Conservation (phyloP, 2,113 vertebrate genomes). For the Cathartes aura region DNA sequence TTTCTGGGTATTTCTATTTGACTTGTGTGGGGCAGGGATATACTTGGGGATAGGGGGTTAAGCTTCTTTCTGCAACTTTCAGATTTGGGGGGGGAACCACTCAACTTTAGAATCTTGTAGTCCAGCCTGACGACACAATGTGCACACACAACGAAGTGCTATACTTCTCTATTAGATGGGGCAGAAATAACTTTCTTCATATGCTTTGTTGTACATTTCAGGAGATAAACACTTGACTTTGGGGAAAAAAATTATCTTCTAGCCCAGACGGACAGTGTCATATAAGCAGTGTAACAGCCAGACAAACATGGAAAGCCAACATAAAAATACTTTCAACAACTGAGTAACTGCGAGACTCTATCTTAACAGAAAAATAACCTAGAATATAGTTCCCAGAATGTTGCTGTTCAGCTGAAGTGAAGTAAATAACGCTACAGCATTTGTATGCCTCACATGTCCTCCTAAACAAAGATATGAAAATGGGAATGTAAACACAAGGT, state of each 20-base stretch:
- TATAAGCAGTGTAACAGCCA: background rate
- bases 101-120: background rate
- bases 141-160: background rate
- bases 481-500: background rate
- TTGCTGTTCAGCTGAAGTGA: background rate
- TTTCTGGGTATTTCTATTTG: background rate
- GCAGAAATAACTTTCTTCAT: background rate
- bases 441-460: background rate
- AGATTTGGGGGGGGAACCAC: background rate
- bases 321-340: background rate
- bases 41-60: background rate
- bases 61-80: background rate
- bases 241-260: background rate
- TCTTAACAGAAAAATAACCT: background rate
- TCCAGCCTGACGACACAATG: background rate
- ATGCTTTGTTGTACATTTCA: background rate
- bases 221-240: background rate
- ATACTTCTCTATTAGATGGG: background rate
- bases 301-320: background rate
- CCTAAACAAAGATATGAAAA: background rate
- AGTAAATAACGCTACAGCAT: background rate
- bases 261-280: background rate
- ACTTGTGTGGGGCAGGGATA: background rate
- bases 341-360: background rate
- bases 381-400: background rate